phyloP scores from a whole-genome alignment of 2,888 invertebrate species.

The Temnothorax rugatulus region DNA sequence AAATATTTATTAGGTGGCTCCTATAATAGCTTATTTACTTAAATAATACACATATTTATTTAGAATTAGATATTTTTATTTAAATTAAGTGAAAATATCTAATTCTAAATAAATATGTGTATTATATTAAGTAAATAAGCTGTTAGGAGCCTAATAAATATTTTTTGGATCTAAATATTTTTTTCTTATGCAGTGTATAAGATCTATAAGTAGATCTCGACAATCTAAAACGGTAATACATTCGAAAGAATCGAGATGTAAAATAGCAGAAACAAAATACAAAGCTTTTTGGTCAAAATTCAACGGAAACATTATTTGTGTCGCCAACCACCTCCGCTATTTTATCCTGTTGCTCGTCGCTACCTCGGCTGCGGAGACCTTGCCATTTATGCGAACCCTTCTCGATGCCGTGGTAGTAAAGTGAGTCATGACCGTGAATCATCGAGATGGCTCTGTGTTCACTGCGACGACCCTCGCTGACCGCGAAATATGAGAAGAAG shows the following conservation, averaged over 20 bases:
- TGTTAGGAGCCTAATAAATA: no score
- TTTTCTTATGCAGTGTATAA: no score
- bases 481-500: slow-evolving; percentile 71
- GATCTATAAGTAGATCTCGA: no score
- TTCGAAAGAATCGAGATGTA: slow-evolving; percentile 19
- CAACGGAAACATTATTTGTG: slow-evolving; percentile 32
- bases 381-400: slow-evolving; percentile 56
- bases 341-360: slow-evolving; percentile 19
- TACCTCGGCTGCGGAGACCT: slow-evolving; percentile 40
- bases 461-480: slow-evolving; percentile 70
- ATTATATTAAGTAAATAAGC: no score
- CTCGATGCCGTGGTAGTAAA: slow-evolving; percentile 61
- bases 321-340: neutral
- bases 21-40: no score
- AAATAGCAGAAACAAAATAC: neutral
- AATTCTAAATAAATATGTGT: no score
- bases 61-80: no score
- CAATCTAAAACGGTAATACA: neutral
- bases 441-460: slow-evolving; percentile 70
- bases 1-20: no score
- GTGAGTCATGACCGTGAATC: slow-evolving; percentile 75
- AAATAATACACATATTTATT: no score
- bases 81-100: no score
- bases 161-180: no score
- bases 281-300: slow-evolving; percentile 10